These are phyloP conservation scores for Taxidea taxus DNA, from an alignment of 2,113 vertebrate species.

Conservation along the genomic window DNA sequence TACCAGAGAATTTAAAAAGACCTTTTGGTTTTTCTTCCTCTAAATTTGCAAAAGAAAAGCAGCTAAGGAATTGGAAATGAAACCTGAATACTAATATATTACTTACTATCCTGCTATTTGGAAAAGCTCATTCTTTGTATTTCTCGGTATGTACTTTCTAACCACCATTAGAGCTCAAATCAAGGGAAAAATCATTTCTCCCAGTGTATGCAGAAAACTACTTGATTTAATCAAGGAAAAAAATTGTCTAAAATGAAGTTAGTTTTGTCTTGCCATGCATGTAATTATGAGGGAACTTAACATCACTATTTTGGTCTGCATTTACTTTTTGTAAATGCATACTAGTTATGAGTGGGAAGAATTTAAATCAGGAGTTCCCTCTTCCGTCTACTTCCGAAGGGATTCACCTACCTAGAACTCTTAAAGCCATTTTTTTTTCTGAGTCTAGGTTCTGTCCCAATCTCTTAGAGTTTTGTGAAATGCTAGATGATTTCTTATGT, in stretches of 20 bases:
- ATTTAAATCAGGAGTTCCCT: background rate
- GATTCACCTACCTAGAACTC: background rate
- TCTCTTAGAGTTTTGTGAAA: background rate
- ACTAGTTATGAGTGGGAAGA: background rate
- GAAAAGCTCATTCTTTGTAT: conserved; percentile 61
- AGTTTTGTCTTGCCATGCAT: conserved; percentile 52
- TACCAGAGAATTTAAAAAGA: conserved; percentile 77
- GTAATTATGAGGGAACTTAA: conserved; percentile 36
- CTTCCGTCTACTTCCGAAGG: background rate
- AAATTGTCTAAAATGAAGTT: conserved; percentile 57
- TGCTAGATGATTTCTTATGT: background rate
- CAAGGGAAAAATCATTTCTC: conserved; percentile 49
- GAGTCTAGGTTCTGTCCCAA: background rate
- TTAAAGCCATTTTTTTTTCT: background rate
- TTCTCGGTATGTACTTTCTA: conserved; percentile 52
- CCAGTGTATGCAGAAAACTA: background rate
- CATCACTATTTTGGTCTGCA: background rate
- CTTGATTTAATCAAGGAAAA: conserved; percentile 39
- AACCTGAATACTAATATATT: conserved; percentile 72
- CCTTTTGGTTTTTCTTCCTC: conserved; percentile 73
- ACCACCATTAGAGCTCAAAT: conserved; percentile 49
- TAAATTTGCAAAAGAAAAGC: conserved; percentile 77
- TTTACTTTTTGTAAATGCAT: background rate
- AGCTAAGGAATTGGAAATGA: conserved; percentile 68
- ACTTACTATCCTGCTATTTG: conserved; percentile 61